Conservation (phyloP, 37 sponge, comb jelly and placozoan species). For the Beroe forskalii region DNA sequence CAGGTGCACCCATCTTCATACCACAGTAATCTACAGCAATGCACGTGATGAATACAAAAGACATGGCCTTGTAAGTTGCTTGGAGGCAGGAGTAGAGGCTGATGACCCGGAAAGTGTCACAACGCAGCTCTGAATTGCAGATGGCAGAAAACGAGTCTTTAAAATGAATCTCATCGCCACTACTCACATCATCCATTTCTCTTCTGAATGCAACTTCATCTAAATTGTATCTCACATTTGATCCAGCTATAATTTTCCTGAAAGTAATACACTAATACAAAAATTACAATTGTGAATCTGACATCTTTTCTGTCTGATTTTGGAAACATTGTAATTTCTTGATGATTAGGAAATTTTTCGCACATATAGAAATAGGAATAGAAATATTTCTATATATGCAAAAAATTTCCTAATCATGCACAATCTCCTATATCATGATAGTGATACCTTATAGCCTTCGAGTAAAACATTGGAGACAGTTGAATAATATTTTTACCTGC, state of each 20-base stretch:
- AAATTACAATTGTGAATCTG: too few species aligned
- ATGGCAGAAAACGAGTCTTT: neutral
- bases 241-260: neutral
- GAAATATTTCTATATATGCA: too few species aligned
- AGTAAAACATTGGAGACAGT: too few species aligned
- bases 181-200: neutral
- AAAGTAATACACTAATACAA: too few species aligned
- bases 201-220: neutral
- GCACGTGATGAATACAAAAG: neutral
- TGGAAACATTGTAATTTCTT: too few species aligned
- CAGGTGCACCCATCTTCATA: neutral
- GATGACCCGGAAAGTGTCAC: neutral
- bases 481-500: too few species aligned
- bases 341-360: too few species aligned
- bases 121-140: neutral
- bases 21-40: neutral
- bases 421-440: too few species aligned
- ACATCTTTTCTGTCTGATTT: too few species aligned
- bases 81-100: constrained; percentile 41
- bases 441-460: too few species aligned
- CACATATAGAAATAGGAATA: too few species aligned
- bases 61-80: neutral
- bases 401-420: too few species aligned
- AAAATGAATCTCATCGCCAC: neutral
- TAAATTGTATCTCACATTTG: neutral